Base-by-base conservation (phyloP, 2,113 vertebrate species). In the Zapus hudsonius region DNA sequence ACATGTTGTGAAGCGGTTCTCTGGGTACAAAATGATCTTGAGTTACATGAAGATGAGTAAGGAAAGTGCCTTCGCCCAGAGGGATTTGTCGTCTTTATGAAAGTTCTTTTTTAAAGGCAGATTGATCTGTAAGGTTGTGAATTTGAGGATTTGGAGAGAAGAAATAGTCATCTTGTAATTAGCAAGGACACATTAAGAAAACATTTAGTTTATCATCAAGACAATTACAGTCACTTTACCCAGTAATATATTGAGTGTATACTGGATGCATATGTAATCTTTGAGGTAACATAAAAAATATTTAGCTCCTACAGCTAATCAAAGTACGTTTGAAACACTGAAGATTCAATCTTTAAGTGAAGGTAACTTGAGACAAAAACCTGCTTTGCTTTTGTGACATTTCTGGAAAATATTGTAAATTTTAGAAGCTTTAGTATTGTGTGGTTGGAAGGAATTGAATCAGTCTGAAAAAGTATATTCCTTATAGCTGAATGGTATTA, bases 321-420 rank as follows among this genome's bases (percentile, higher is more conserved):
- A 42, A 47, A 36, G 67, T 36, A 83, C 59, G 70, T 82, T 89
- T 78, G 42, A 86, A 95, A 78, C 13, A 22, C 22, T 74, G 66
- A 84, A 92, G 47, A 47, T 80, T 80, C 29, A 87, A 66, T 15
- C 29, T 76, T 90, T 42, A 31, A 73, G 19, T 94, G 25, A 92
- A 42, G 33, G 17, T 90, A 40, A 66, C 23, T 57, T 47, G 31
- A 90, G 42, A 36, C 5, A 79, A 63, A 29, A 47, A 90, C 84
- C 7, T 33, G 33, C 75, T 92, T 90, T 92, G 6, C 13, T 90
- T 90, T 92, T 90, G 57, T 93, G 42, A 29, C 25, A 84, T 6
- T 87, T 93, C 84, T 64, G 67, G 76, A 75, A 91, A 89, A 44
- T 63, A 67, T 33, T 84, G 92, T 55, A 80, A 96, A 93, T 38